Evolutionary conservation across 2,888 invertebrate genomes (phyloP).

Genomic region (Trichopria drosophilae): DNA sequence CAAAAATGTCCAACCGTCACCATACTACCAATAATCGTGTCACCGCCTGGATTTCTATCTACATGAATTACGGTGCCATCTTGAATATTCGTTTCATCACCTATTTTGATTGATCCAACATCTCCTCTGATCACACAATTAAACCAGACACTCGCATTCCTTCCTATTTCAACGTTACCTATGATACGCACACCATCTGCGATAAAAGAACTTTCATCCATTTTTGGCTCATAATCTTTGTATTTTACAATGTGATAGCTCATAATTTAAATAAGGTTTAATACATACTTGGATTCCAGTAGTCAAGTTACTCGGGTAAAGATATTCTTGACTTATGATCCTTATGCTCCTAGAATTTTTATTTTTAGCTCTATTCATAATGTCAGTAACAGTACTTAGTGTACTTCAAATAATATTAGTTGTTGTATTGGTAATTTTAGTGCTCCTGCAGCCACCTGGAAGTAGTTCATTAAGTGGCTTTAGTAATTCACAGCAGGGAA

Average conservation of each 20-base stretch:
- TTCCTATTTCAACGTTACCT: constrained; percentile 20
- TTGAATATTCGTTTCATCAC: constrained; percentile 15
- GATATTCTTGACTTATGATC: constrained; percentile 21
- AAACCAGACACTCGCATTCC: constrained; percentile 18
- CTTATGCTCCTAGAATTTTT: constrained; percentile 19
- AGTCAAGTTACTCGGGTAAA: constrained; percentile 18
- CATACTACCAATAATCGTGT: constrained; percentile 9
- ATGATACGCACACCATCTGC: constrained; percentile 18
- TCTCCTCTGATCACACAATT: constrained; percentile 17
- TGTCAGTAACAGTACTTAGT: constrained; percentile 18
- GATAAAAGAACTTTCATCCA: constrained; percentile 14
- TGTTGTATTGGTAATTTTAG: constrained; percentile 21
- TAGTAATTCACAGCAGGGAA: constrained; percentile 16
- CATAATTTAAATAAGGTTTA: constrained; percentile 19
- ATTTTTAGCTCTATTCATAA: constrained; percentile 19
- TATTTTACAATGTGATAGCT: constrained; percentile 20
- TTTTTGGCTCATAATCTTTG: constrained; percentile 19
- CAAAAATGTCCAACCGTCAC: constrained; percentile 12
- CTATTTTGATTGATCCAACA: constrained; percentile 21
- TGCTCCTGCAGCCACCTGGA: constrained; percentile 20
- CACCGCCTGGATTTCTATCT: constrained; percentile 6
- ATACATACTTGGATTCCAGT: constrained; percentile 21
- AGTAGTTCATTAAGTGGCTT: constrained; percentile 20
- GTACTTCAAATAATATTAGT: constrained; percentile 19
- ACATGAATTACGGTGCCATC: constrained; percentile 9